Base-by-base conservation (phyloP, 2,113 vertebrate genomes). In the Gymnocephalus cernua region DNA sequence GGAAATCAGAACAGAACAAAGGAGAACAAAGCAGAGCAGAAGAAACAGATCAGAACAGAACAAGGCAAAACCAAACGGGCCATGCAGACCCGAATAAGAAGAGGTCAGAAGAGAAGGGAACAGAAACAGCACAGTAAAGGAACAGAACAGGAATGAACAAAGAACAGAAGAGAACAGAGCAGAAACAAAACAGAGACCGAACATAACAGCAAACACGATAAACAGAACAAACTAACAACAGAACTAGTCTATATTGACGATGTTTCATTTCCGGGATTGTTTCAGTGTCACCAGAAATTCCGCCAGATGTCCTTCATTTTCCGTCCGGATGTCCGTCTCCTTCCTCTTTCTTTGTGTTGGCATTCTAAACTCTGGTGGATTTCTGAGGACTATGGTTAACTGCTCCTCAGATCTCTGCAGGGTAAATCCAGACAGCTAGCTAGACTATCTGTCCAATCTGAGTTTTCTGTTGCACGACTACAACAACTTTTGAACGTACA, bases 41-140 rank as follows among this genome's bases (percentile, higher is more conserved):
- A 41, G 51, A 11, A 56, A 29, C 68, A 72, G 79, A 66, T 57
- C 73, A 38, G 77, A 62, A n/a, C 18, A 29, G 4, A 64, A 16
- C 48, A 70, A 4, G 25, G 21, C 6, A 45, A 29, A 18, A 45
- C 12, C 41, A 25, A 53, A 29, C 13, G 57, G 5, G 10, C 38
- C 35, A 38, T 9, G 35, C 35, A 38, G 35, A 7, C 35, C 35
- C 38, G 10, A 58, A 47, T 44, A 18, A 19, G n/a, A 35, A 19
- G 15, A 50, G 48, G 11, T 41, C 38, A 41, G 9, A 32, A 29
- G 13, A 56, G 54, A 50, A n/a, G 54, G 32, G 27, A 23, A 6
- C 27, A 21, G 3, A 1, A 53, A 51, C 14, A 29, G 13, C 12
- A 70, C 2, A 45, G 6, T 16, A 50, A 58, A 58, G 56, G 56